Conservation (phyloP, 2,797 vertebrate genomes). For the Salmo trutta region DNA sequence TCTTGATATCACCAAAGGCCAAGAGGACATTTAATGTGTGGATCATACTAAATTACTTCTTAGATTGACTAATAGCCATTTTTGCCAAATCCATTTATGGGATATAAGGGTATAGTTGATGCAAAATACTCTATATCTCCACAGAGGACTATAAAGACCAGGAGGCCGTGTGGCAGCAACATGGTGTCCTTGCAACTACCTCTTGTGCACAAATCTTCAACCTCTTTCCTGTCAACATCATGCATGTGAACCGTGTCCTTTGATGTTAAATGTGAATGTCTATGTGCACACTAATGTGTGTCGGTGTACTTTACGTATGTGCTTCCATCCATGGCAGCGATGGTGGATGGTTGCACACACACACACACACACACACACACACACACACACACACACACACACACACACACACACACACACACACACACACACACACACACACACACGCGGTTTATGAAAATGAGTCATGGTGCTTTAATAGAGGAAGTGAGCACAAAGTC, state of each 20-base stretch:
- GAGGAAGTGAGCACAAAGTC: not conserved
- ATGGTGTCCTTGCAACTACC: not conserved
- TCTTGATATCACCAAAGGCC: not conserved
- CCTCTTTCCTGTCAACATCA: not conserved
- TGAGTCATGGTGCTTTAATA: not conserved
- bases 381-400: no score
- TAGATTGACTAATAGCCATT: not conserved
- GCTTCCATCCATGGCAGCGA: not conserved
- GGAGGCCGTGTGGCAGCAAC: not conserved
- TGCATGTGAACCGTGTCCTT: not conserved
- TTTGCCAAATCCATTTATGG: not conserved
- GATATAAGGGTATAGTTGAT: not conserved
- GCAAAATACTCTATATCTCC: not conserved
- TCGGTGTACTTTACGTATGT: no score
- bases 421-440: no score
- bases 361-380: no score
- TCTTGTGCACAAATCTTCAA: not conserved
- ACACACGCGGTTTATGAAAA: constrained; percentile 1
- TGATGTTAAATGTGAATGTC: constrained; percentile 6
- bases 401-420: no score
- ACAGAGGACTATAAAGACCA: not conserved
- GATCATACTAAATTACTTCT: not conserved
- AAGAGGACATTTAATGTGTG: not conserved
- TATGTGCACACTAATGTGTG: not conserved
- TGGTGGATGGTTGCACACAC: not conserved